A percentile compares a stretch with the other conserved stretches of the same genome.
Evolutionary conservation across 2,888 invertebrate genomes (phyloP).

Genomic region (Watsonalla binaria): DNA sequence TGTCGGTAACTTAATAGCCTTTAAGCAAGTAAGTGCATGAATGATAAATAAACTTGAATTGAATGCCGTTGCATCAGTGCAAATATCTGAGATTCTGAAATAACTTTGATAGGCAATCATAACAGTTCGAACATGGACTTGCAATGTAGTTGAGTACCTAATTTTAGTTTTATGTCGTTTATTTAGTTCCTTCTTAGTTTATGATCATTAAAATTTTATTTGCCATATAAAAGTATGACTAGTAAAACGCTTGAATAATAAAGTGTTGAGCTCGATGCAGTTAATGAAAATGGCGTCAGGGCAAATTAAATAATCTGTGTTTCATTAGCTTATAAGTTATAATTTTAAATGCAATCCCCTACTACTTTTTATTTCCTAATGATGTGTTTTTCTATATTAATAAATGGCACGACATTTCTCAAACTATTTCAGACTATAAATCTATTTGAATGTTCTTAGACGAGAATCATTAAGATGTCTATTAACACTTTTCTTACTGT

Average conservation of each 20-base stretch:
- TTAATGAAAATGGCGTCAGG: slow-evolving; percentile 3
- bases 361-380: too few relatives aligned
- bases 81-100: not conserved
- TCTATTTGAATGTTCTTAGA: too few relatives aligned
- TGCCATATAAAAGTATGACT: slow-evolving; percentile 12
- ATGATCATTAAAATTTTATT: slow-evolving; percentile 17
- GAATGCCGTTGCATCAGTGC: too few relatives aligned
- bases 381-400: too few relatives aligned
- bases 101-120: not conserved
- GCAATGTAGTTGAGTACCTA: slow-evolving; percentile 8
- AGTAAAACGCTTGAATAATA: slow-evolving; percentile 1
- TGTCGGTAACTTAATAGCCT: too few relatives aligned
- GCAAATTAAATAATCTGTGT: not conserved
- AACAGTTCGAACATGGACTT: not conserved
- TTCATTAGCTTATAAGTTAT: not conserved
- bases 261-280: slow-evolving; percentile 2
- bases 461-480: too few relatives aligned
- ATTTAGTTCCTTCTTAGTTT: slow-evolving; percentile 15
- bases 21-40: too few relatives aligned
- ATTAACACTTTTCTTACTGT: too few relatives aligned
- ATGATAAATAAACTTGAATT: too few relatives aligned
- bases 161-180: slow-evolving; percentile 18
- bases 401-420: too few relatives aligned
- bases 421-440: too few relatives aligned
- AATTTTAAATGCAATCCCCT: not conserved